Percentiles rank a stretch among this genome's conserved stretches.
Evolutionary conservation across 1,140 invertebrate species (phyloP).

Genomic region (Trialeurodes vaporariorum): DNA sequence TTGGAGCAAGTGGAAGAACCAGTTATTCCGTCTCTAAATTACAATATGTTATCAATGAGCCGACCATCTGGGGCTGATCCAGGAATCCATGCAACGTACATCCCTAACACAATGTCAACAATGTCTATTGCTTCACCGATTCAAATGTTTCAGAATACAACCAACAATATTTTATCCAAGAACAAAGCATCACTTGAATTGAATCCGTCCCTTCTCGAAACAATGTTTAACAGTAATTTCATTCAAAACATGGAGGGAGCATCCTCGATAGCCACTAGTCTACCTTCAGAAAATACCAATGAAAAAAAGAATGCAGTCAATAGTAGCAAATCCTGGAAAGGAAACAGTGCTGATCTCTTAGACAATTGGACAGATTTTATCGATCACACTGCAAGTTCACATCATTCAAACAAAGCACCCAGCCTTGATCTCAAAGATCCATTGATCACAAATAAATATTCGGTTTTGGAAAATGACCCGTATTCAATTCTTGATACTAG

Average conservation of each 20-base stretch:
- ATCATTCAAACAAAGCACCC: background rate
- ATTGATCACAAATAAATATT: too few species aligned
- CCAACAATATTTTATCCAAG: background rate
- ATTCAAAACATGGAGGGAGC: background rate
- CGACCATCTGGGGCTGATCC: background rate
- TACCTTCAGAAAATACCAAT: background rate
- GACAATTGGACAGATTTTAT: background rate
- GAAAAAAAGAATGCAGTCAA: too few species aligned
- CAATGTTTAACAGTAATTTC: background rate
- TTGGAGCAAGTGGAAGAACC: slow-evolving; percentile 40
- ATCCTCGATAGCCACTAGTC: background rate
- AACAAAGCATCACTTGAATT: background rate
- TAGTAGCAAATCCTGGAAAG: too few species aligned
- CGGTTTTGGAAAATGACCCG: too few species aligned
- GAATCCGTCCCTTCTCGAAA: background rate
- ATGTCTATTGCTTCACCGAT: background rate
- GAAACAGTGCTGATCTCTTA: background rate
- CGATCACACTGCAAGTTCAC: background rate
- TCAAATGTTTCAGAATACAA: background rate
- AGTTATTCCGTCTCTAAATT: slow-evolving; percentile 40
- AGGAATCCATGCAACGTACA: background rate
- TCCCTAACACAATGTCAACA: slow-evolving; percentile 1
- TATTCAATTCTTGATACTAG: too few species aligned
- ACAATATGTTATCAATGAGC: slow-evolving; percentile 3
- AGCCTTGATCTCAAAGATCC: too few species aligned